Percentiles rank a stretch among this genome's conserved stretches.
Conservation (phyloP, 2,113 vertebrate genomes). For the Brachyhypopomus occidentalis region DNA sequence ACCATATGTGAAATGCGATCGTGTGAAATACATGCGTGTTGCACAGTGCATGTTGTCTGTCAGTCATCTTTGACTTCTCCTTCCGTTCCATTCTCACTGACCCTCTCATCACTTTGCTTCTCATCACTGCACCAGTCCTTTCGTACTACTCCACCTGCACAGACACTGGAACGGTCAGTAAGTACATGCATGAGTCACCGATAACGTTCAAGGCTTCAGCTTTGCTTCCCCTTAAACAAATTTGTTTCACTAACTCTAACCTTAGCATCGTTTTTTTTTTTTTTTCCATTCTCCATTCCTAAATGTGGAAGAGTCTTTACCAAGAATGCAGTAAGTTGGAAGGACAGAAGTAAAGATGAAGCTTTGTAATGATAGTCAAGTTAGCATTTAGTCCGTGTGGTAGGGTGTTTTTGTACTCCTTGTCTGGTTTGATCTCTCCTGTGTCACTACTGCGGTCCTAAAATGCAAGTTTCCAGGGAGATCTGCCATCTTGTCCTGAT, state of each 20-base stretch:
- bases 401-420: not conserved
- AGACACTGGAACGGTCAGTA: slow-evolving; percentile 54
- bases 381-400: slow-evolving; percentile 10
- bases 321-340: not conserved
- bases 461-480: not conserved
- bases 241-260: not conserved
- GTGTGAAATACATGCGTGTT: slow-evolving; percentile 23
- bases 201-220: slow-evolving; percentile 44
- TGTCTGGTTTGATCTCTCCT: slow-evolving; percentile 3
- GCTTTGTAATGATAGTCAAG: slow-evolving; percentile 13
- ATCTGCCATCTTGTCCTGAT: slow-evolving; percentile 4
- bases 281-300: not conserved
- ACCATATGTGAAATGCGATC: slow-evolving; percentile 22
- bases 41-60: slow-evolving; percentile 29
- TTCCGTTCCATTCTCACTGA: slow-evolving; percentile 37
- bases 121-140: slow-evolving; percentile 40
- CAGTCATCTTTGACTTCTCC: slow-evolving; percentile 38
- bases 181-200: slow-evolving; percentile 42
- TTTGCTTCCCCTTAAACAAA: slow-evolving; percentile 12
- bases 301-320: not conserved
- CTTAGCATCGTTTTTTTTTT: not conserved
- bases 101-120: slow-evolving; percentile 42
- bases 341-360: slow-evolving; percentile 30
- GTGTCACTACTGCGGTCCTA: not conserved
- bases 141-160: slow-evolving; percentile 29